Conservation (phyloP, 2,113 vertebrate genomes). For the Ranitomeya imitator region DNA sequence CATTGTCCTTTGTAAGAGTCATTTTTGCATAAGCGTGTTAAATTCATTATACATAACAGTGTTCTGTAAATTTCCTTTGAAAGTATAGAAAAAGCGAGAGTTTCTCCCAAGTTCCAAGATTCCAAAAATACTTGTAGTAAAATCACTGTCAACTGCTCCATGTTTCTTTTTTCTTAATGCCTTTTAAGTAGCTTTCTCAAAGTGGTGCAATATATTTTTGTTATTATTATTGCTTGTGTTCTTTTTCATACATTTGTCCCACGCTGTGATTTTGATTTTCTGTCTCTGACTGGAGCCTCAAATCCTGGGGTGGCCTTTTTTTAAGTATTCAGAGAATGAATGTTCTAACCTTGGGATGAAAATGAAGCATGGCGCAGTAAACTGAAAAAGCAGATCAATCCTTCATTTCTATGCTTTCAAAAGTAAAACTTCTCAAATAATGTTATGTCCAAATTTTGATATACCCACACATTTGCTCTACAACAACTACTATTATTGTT, state of each 20-base stretch:
- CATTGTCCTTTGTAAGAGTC: background rate
- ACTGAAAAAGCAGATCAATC: slow-evolving; percentile 41
- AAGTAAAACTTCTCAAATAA: slow-evolving; percentile 32
- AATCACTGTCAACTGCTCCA: slow-evolving; percentile 26
- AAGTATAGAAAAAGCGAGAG: background rate
- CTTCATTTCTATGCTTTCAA: slow-evolving; percentile 31
- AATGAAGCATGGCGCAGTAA: slow-evolving; percentile 29
- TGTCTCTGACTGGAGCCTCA: slow-evolving; percentile 34
- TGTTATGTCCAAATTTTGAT: slow-evolving; percentile 10
- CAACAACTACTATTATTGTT: background rate
- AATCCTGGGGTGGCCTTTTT: slow-evolving; percentile 50
- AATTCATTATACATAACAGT: slow-evolving; percentile 7
- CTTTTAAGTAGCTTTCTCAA: slow-evolving; percentile 44
- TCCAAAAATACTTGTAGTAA: slow-evolving; percentile 17
- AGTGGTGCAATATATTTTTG: slow-evolving; percentile 43
- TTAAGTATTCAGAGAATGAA: slow-evolving; percentile 51
- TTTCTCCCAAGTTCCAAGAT: slow-evolving; percentile 15
- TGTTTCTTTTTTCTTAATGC: slow-evolving; percentile 38
- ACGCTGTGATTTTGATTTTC: slow-evolving; percentile 54
- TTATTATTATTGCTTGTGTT: slow-evolving; percentile 52
- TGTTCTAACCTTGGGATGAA: slow-evolving; percentile 49
- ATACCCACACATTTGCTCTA: background rate
- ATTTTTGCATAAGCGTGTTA: background rate
- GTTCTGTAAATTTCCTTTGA: slow-evolving; percentile 14
- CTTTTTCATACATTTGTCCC: slow-evolving; percentile 48